Conservation (phyloP, 2,888 invertebrate genomes). For the Anagyrus pseudococci region DNA sequence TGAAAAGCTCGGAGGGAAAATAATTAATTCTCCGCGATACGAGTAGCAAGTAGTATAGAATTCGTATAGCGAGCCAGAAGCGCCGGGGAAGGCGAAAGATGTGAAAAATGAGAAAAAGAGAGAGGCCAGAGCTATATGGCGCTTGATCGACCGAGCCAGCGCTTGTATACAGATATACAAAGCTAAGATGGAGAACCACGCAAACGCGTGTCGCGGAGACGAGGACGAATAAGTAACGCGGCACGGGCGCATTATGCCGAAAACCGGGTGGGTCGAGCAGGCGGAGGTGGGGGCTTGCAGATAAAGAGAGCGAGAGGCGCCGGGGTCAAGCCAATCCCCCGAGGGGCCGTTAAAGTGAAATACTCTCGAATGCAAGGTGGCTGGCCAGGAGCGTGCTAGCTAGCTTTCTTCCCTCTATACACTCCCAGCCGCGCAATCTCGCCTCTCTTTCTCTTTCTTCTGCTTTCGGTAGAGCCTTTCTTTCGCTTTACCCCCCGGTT, state of each 20-base stretch:
- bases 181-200: neutral
- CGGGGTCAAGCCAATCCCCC: conserved; percentile 60
- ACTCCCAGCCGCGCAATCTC: conserved; percentile 23
- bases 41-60: too few species aligned
- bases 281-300: conserved; percentile 11
- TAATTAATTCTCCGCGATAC: too few species aligned
- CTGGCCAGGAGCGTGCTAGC: too few species aligned
- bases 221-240: conserved; percentile 60
- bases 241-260: conserved; percentile 62
- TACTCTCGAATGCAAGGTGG: conserved; percentile 62
- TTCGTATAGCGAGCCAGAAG: too few species aligned
- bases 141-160: neutral
- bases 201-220: neutral
- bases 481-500: too few species aligned
- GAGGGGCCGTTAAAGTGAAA: conserved; percentile 63
- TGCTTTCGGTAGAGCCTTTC: too few species aligned
- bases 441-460: conserved; percentile 27
- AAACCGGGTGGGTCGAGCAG: conserved; percentile 45
- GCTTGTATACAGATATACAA: neutral
- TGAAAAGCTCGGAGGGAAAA: too few species aligned
- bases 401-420: conserved; percentile 12
- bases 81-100: neutral
- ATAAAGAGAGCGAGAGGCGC: conserved; percentile 25
- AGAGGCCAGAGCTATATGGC: neutral
- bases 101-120: neutral